Percentiles rank a stretch among this genome's conserved stretches.
Evolutionary conservation across 2,888 invertebrate genomes (phyloP).

Genomic region (Leucophenga maculata): DNA sequence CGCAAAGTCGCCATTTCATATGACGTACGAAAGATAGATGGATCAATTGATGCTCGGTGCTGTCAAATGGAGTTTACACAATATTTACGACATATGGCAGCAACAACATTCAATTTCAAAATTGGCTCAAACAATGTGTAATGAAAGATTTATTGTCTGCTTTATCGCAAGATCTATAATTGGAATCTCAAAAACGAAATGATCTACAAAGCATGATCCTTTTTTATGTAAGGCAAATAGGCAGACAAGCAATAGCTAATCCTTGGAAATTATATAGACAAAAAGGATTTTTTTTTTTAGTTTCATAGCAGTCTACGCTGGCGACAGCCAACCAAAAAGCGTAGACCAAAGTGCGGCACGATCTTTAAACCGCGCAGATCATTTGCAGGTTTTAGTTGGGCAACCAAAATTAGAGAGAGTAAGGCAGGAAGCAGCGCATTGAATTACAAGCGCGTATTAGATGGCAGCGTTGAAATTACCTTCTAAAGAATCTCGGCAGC

Average conservation of each 20-base stretch:
- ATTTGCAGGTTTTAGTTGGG: slow-evolving; percentile 30
- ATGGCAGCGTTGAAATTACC: too few species aligned
- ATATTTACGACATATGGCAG: slow-evolving; percentile 29
- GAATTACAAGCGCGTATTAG: slow-evolving; percentile 3
- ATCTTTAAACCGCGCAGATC: slow-evolving; percentile 24
- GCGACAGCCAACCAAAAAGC: not conserved
- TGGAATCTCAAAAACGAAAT: not conserved
- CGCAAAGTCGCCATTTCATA: not conserved
- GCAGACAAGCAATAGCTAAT: slow-evolving; percentile 31
- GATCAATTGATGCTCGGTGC: not conserved
- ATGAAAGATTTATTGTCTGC: slow-evolving; percentile 21
- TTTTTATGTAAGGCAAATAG: slow-evolving; percentile 23
- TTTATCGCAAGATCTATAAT: slow-evolving; percentile 7
- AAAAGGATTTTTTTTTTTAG: slow-evolving; percentile 22
- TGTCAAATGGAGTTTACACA: slow-evolving; percentile 21
- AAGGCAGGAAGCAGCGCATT: slow-evolving; percentile 3
- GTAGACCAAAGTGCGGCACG: not conserved
- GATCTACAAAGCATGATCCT: not conserved
- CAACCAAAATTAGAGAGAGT: slow-evolving; percentile 13
- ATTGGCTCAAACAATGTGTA: slow-evolving; percentile 16
- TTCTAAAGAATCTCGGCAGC: too few species aligned
- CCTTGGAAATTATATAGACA: slow-evolving; percentile 21
- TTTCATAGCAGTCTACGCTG: slow-evolving; percentile 3
- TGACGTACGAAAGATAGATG: not conserved
- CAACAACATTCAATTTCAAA: slow-evolving; percentile 7